These are phyloP conservation scores for Seira musarum DNA, from an alignment of 2,888 invertebrate species.

Conservation along the genomic window DNA sequence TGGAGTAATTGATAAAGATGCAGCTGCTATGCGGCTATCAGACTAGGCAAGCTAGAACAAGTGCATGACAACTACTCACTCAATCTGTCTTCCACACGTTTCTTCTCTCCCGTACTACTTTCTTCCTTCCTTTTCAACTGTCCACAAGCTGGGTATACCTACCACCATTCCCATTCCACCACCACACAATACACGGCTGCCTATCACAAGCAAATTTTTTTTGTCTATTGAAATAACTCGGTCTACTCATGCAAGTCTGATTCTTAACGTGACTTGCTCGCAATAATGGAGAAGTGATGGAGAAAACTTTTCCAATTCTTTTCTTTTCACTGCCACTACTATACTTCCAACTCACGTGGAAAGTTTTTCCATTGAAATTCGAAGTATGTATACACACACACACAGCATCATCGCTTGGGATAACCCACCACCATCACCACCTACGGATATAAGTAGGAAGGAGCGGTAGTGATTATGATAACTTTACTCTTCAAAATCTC, in stretches of 20 bases:
- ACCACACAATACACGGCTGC: too few relatives aligned
- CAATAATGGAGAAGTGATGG: conserved; percentile 59
- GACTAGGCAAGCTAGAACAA: background rate
- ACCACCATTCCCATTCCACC: too few relatives aligned
- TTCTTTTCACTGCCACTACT: conserved; percentile 40
- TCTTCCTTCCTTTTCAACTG: too few relatives aligned
- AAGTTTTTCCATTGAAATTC: background rate
- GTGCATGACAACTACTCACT: conserved; percentile 39
- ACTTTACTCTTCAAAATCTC: too few relatives aligned
- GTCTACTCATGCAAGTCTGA: conserved; percentile 53
- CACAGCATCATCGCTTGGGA: too few relatives aligned
- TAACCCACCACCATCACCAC: background rate
- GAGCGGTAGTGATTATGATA: conserved; percentile 1
- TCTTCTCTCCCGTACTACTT: conserved; percentile 22
- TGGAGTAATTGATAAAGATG: too few relatives aligned
- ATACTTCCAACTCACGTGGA: conserved; percentile 57
- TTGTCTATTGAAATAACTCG: conserved; percentile 37
- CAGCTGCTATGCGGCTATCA: background rate
- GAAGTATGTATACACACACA: too few relatives aligned
- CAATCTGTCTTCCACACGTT: conserved; percentile 45
- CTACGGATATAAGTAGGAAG: background rate
- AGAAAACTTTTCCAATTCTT: conserved; percentile 59
- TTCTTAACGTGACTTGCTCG: conserved; percentile 56
- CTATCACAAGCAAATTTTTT: too few relatives aligned
- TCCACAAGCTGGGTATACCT: too few relatives aligned